phyloP scores from a whole-genome alignment of 2,113 vertebrate genomes.

The Heloderma charlesbogerti region DNA sequence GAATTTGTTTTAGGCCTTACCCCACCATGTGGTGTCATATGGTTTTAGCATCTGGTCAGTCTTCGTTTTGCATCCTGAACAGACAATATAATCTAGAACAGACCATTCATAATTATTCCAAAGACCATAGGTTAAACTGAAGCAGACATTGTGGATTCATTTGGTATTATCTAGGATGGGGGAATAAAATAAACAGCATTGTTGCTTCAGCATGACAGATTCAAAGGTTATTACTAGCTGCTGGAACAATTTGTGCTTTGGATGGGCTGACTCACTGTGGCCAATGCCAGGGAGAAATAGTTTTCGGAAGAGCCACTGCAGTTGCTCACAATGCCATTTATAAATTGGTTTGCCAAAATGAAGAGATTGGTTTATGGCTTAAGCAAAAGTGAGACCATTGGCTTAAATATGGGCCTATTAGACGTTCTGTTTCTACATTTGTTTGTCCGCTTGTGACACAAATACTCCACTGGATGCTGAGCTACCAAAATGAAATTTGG shows the following conservation, averaged over 20 bases:
- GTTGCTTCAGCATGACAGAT: not conserved
- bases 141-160: conserved; percentile 34
- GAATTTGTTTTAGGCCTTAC: conserved; percentile 5
- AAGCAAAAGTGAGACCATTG: not conserved
- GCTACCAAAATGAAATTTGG: not conserved
- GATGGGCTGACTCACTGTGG: not conserved
- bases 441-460: not conserved
- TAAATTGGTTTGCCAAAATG: not conserved
- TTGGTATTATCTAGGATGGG: conserved; percentile 22
- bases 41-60: conserved; percentile 40
- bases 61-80: conserved; percentile 26
- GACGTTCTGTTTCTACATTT: not conserved
- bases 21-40: not conserved
- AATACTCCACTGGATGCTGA: not conserved
- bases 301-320: not conserved
- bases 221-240: conserved; percentile 6
- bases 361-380: not conserved
- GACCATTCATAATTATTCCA: conserved; percentile 28
- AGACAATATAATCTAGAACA: conserved; percentile 16
- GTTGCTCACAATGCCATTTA: not conserved
- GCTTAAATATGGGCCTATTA: not conserved
- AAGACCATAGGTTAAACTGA: not conserved
- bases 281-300: not conserved
- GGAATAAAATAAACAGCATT: conserved; percentile 37
- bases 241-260: not conserved